Evolutionary conservation across 1,140 invertebrate species (phyloP).

Genomic region (Caenorhabditis tropicalis): DNA sequence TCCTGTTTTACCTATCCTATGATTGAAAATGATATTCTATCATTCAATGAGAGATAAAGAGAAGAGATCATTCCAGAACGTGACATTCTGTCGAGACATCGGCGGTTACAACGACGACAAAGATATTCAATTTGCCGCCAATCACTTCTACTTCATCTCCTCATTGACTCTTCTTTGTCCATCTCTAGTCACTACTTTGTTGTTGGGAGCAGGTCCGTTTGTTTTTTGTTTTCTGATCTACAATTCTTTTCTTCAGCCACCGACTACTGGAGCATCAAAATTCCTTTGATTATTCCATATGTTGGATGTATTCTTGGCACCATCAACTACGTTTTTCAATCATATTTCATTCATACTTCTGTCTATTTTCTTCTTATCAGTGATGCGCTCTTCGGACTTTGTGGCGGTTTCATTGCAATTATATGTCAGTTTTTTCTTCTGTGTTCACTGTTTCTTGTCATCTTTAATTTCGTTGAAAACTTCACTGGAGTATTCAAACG

Average conservation of each 20-base stretch:
- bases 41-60: too few species aligned
- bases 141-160: conserved; percentile 61
- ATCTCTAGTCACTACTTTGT: conserved; percentile 60
- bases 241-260: conserved; percentile 64
- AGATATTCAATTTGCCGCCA: conserved; percentile 57
- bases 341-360: conserved; percentile 57
- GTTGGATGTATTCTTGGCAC: conserved; percentile 62
- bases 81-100: conserved; percentile 57
- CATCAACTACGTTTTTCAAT: conserved; percentile 65
- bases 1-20: too few species aligned
- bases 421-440: conserved; percentile 56
- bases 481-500: too few species aligned
- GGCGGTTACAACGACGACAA: conserved; percentile 55
- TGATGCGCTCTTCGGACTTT: conserved; percentile 64
- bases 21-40: too few species aligned
- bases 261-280: conserved; percentile 61
- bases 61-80: conserved; percentile 53
- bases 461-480: too few species aligned
- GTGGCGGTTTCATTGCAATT: conserved; percentile 65
- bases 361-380: conserved; percentile 63
- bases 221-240: too few species aligned
- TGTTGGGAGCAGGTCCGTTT: conserved; percentile 66
- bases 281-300: conserved; percentile 63
- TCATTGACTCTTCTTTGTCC: conserved; percentile 62
- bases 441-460: too few species aligned